Base-by-base conservation (phyloP, 2,113 vertebrate species). In the Phaethon lepturus region DNA sequence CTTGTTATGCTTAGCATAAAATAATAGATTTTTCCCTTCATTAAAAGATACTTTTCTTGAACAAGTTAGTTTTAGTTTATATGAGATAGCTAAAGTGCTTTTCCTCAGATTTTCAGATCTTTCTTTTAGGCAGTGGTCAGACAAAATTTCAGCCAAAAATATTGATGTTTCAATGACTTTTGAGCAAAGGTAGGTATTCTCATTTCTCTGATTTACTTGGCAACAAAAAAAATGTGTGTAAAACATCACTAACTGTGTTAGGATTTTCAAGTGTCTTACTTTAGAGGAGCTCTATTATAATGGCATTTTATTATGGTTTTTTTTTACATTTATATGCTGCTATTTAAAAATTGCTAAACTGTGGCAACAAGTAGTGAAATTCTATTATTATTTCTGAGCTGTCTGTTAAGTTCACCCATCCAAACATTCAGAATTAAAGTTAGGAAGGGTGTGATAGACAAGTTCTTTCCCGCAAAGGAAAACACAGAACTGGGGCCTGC, bases 401-500 rank as follows among this genome's bases (percentile, higher is more conserved):
- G 17, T 29, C 11, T 38, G 7, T 52, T 58, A 53, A 6, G 8
- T 59, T 72, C 13, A 63, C 4, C 5, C 9, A 73, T 38, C 13
- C 20, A 44, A 84, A 44, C 16, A 77, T 10, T 38, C 23, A 50
- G 8, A 69, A 67, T 67, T n/a, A 53, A 62, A 49, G 17, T 49
- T 68, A 59, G 31, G 9, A 75, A 67, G 35, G 7, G 9, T 14
- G 14, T 42, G 33, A 11, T 28, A 42, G 58, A 11, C 11, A 83
- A 77, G 11, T 69, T 10, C 7, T 23, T 81, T 55, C 64, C 42
- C 22, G 26, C 29, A 42, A 38, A 9, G 7, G 2, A 75, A 73
- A 60, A 13, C 7, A 19, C 25, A 60, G 6, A 31, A 9, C 23
- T n/a, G 19, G 11, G 23, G 19, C 6, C 2, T 17, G 16, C 0